These are phyloP conservation scores for Malachius bipustulatus DNA, from an alignment of 2,888 invertebrate genomes.

Conservation along the genomic window DNA sequence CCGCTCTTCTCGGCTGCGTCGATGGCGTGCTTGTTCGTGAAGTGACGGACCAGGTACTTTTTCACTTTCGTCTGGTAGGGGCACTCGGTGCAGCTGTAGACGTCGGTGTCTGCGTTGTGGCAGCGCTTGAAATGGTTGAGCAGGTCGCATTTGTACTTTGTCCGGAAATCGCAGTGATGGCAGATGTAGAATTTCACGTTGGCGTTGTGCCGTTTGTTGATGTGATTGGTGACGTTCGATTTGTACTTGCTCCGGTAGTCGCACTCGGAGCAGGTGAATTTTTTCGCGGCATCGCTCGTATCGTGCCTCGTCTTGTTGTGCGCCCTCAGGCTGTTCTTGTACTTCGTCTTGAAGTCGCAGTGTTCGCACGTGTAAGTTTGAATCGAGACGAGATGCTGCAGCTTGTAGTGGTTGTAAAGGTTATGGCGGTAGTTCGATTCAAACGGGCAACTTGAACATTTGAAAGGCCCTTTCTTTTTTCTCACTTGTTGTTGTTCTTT, in stretches of 20 bases:
- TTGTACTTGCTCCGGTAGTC: background rate
- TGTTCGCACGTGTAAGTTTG: background rate
- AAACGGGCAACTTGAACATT: too few species aligned
- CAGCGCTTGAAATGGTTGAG: background rate
- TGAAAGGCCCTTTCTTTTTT: too few species aligned
- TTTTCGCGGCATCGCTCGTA: background rate
- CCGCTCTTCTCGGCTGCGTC: too few species aligned
- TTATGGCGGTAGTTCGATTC: too few species aligned
- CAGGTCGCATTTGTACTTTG: background rate
- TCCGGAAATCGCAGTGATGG: background rate
- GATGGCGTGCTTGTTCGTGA: too few species aligned
- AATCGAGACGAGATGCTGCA: too few species aligned
- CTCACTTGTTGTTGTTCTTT: too few species aligned
- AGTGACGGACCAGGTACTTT: too few species aligned
- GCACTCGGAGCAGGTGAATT: too few species aligned
- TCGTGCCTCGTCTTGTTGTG: background rate
- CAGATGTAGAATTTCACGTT: too few species aligned
- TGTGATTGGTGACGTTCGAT: background rate
- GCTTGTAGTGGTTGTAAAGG: too few species aligned
- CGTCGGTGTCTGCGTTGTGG: background rate
- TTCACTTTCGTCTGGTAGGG: background rate
- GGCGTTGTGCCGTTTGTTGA: background rate
- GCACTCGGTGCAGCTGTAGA: background rate
- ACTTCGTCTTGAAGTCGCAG: background rate
- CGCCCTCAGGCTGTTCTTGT: background rate